These are phyloP conservation scores for Sphaeramia orbicularis DNA, from an alignment of 2,797 vertebrate species.

Conservation along the genomic window DNA sequence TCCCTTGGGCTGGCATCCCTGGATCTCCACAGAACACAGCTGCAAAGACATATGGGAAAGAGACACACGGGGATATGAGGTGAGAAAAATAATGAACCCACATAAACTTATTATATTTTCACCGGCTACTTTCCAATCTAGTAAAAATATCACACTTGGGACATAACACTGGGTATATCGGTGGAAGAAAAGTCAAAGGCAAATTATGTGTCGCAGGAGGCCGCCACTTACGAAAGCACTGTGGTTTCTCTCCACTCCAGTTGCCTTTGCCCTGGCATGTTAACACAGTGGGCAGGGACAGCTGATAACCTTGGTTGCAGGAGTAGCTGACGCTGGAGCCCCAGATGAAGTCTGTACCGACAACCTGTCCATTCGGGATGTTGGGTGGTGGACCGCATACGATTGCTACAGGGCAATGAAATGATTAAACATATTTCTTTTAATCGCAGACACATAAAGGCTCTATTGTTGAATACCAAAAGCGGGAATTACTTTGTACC, in stretches of 20 bases:
- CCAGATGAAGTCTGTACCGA: conserved; percentile 95
- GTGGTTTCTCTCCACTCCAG: conserved; percentile 96
- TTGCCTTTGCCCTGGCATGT: conserved; percentile 95
- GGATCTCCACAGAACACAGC: conserved; percentile 99
- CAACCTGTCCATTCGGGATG: conserved; percentile 93
- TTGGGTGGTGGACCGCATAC: conserved; percentile 88
- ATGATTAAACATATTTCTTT: background rate
- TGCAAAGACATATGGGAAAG: conserved; percentile 57
- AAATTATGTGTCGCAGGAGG: conserved; percentile 8
- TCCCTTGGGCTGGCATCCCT: conserved; percentile 90
- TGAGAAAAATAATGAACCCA: conserved; percentile 2
- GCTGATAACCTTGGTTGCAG: conserved; percentile 97
- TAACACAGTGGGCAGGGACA: conserved; percentile 94
- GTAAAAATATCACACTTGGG: conserved; percentile 6
- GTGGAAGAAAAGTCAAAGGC: conserved; percentile 17
- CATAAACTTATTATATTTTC: conserved; percentile 23
- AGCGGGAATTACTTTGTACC: background rate
- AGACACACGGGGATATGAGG: conserved; percentile 13
- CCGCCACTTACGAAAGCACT: conserved; percentile 96
- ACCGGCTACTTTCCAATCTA: conserved; percentile 4
- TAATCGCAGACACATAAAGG: background rate
- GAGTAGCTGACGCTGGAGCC: conserved; percentile 94
- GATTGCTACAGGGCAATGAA: conserved; percentile 85
- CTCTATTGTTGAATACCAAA: too few relatives aligned
- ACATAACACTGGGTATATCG: background rate